Percentiles rank a stretch among this genome's conserved stretches.
Evolutionary conservation across 53 echinoderm and acorn worm genomes (phyloP).

Genomic region (Luidia sarsii): DNA sequence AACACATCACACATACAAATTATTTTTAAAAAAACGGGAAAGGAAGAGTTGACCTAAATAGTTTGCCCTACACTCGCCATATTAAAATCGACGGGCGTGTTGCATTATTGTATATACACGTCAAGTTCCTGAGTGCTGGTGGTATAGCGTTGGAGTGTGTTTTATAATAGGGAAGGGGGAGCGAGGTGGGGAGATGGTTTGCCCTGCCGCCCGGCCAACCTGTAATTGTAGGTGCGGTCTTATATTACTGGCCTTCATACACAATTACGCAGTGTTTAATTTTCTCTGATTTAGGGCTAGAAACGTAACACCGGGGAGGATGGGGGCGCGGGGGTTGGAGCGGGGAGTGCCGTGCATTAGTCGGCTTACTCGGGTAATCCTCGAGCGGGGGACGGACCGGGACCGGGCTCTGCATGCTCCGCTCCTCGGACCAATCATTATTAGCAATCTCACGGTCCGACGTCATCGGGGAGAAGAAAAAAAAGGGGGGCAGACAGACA

Average conservation of each 20-base stretch:
- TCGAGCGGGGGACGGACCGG: background rate
- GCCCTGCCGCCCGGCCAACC: background rate
- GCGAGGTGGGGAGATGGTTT: background rate
- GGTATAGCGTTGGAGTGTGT: too few species aligned
- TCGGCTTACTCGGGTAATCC: slow-evolving; percentile 38
- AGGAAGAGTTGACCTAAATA: too few species aligned
- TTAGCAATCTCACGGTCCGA: slow-evolving; percentile 19
- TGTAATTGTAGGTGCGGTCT: slow-evolving; percentile 51
- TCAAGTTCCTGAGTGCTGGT: too few species aligned
- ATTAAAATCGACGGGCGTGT: too few species aligned
- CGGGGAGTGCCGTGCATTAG: slow-evolving; percentile 15
- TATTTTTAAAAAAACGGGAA: too few species aligned
- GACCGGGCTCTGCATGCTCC: too few species aligned
- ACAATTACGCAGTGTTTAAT: slow-evolving; percentile 56
- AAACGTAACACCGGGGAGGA: slow-evolving; percentile 20
- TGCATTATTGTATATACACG: too few species aligned
- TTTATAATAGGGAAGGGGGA: background rate
- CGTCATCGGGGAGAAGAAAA: too few species aligned
- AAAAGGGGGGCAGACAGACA: too few species aligned
- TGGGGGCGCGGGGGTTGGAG: slow-evolving; percentile 24
- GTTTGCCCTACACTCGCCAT: slow-evolving; percentile 40
- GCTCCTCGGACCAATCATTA: slow-evolving; percentile 9
- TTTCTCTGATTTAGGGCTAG: slow-evolving; percentile 44
- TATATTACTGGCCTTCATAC: slow-evolving; percentile 42
- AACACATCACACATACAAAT: too few species aligned